phyloP scores from a whole-genome alignment of 2,888 invertebrate genomes.

The Yponomeuta malinellus region DNA sequence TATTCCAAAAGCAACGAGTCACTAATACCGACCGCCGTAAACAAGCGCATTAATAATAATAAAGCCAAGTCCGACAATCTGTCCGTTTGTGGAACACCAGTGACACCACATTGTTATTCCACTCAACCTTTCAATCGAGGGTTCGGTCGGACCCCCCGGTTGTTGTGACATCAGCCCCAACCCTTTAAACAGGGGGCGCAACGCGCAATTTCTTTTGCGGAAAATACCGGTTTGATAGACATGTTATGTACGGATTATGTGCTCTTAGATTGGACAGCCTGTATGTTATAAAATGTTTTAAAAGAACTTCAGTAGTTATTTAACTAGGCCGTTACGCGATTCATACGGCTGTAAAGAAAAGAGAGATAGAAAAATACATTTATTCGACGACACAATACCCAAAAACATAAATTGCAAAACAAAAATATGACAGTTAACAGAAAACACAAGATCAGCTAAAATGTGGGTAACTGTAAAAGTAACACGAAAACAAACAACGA shows the following conservation, averaged over 20 bases:
- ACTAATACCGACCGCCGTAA: neutral
- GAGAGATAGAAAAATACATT: too few relatives aligned
- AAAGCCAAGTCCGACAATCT: neutral
- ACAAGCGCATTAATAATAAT: neutral
- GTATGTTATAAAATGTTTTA: neutral
- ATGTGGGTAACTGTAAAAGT: too few relatives aligned
- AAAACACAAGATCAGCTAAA: too few relatives aligned
- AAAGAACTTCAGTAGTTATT: too few relatives aligned
- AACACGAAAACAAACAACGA: too few relatives aligned
- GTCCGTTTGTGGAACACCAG: neutral
- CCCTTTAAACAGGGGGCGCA: neutral
- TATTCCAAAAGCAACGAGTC: neutral
- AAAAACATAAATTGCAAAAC: too few relatives aligned
- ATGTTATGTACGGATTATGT: neutral
- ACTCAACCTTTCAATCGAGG: slow-evolving; percentile 1
- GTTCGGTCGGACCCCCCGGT: neutral
- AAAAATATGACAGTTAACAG: too few relatives aligned
- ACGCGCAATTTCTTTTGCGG: neutral
- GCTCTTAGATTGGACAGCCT: neutral
- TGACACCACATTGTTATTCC: neutral
- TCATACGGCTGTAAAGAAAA: too few relatives aligned
- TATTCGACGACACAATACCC: too few relatives aligned
- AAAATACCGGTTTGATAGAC: neutral
- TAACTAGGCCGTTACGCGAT: too few relatives aligned
- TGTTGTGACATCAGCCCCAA: slow-evolving; percentile 2